These are phyloP conservation scores for Micromys minutus DNA, from an alignment of 2,113 vertebrate genomes.

Conservation along the genomic window DNA sequence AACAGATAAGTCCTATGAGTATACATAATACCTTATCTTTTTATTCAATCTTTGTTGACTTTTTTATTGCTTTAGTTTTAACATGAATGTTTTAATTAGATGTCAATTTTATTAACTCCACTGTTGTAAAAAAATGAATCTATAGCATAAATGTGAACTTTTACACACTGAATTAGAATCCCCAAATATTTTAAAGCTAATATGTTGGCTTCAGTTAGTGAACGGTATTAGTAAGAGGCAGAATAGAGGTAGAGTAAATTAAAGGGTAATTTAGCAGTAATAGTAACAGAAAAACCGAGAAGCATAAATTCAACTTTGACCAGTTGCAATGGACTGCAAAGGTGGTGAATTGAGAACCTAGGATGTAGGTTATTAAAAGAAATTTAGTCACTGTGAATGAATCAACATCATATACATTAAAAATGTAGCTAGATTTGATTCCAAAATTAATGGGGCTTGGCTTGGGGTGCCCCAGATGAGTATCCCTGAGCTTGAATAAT, in stretches of 20 bases:
- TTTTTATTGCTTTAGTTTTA: slow-evolving; percentile 49
- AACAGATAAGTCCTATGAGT: not conserved
- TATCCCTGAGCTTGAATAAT: not conserved
- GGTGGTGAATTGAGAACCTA: not conserved
- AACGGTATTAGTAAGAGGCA: not conserved
- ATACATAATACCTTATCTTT: not conserved
- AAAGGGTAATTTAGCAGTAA: not conserved
- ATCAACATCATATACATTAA: not conserved
- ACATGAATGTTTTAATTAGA: slow-evolving; percentile 70
- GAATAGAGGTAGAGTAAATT: not conserved
- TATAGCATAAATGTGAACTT: slow-evolving; percentile 41
- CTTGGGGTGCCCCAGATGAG: not conserved
- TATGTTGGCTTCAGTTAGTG: slow-evolving; percentile 33
- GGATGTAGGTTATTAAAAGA: not conserved
- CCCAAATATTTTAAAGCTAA: slow-evolving; percentile 63
- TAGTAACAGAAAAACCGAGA: not conserved
- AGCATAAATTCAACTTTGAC: not conserved
- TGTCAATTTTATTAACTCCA: slow-evolving; percentile 75
- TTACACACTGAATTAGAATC: slow-evolving; percentile 12
- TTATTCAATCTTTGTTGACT: not conserved
- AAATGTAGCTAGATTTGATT: not conserved
- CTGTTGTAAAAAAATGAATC: slow-evolving; percentile 60
- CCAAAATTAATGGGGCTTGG: not conserved
- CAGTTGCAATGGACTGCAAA: slow-evolving; percentile 20
- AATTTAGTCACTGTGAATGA: not conserved